Base-by-base conservation (phyloP, 2,797 vertebrate genomes). In the Odontamblyopus rebecca region DNA sequence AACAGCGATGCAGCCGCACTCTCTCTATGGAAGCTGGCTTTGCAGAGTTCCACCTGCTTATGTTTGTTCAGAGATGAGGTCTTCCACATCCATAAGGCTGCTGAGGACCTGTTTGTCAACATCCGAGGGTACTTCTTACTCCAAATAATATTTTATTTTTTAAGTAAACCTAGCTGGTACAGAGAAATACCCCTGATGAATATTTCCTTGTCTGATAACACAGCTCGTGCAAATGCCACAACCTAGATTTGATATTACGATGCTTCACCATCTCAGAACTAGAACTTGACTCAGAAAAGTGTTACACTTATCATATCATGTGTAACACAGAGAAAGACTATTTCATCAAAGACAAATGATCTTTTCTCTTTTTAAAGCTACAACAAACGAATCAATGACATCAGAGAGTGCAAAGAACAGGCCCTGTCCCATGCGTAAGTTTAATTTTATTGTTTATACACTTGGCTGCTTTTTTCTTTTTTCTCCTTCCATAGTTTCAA, bases 321-420 rank as follows among this genome's bases (percentile, higher is more conserved):
- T 26, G n/a, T 3, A 56, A 26, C 54, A 56, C 11, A 48, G 44
- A 15, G 44, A 13, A 26, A 26, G 54, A 8, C 6, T 53, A 6
- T n/a, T 13, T 59, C 3, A 9, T 32, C n/a, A 35, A 61, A 61
- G 30, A 35, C 18, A 19, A 19, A 32, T 32, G 18, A 18, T 61
- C 5, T 61, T 30, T 19, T 75, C 35, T 5, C 84, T 68, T 73
- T 64, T 86, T 85, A 38, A 88, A 99, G 97, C 16, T 98, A 98
- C 92, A 99, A 98, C 93, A 99, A 99, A 77, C 96, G 98, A 32
- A 97, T 99, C 82, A 99, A 97, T 72, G 98, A 99, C 92, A 98
- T 99, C 91, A 91, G 97, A 86, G 98, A 99, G 87, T 98, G 97
- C 88, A 98, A 98, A 87, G 98, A 99, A 77, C 94, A 96, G 67